phyloP scores from a whole-genome alignment of 2,113 vertebrate species.

The Guaruba guarouba region DNA sequence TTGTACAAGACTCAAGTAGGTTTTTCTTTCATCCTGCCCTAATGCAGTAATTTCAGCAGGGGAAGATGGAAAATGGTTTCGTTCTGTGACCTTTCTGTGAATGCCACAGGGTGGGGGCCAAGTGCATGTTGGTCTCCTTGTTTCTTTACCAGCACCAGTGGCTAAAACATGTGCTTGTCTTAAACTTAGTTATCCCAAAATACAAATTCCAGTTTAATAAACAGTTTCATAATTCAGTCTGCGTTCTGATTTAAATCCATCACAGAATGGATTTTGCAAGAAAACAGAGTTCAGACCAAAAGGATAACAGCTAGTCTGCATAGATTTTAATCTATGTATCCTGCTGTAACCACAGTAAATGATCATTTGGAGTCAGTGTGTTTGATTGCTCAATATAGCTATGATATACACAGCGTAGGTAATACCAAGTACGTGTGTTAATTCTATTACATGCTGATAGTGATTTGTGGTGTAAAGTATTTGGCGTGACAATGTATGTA shows the following conservation, averaged over 20 bases:
- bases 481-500: background rate
- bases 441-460: background rate
- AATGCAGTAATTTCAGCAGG: background rate
- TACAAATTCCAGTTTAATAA: background rate
- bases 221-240: background rate
- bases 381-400: background rate
- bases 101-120: conserved; percentile 7
- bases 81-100: background rate
- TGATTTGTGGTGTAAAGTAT: background rate
- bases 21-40: background rate
- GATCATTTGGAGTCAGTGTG: background rate
- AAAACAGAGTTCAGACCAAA: background rate
- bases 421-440: background rate
- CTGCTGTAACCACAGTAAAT: background rate
- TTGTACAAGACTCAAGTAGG: background rate
- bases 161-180: background rate
- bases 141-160: background rate
- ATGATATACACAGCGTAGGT: background rate
- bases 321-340: background rate
- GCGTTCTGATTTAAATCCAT: background rate
- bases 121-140: background rate
- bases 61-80: background rate
- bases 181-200: background rate
- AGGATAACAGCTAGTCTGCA: background rate
- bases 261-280: background rate